Evolutionary conservation across 2,113 vertebrate genomes (phyloP).

Genomic region (Pogona vitticeps): DNA sequence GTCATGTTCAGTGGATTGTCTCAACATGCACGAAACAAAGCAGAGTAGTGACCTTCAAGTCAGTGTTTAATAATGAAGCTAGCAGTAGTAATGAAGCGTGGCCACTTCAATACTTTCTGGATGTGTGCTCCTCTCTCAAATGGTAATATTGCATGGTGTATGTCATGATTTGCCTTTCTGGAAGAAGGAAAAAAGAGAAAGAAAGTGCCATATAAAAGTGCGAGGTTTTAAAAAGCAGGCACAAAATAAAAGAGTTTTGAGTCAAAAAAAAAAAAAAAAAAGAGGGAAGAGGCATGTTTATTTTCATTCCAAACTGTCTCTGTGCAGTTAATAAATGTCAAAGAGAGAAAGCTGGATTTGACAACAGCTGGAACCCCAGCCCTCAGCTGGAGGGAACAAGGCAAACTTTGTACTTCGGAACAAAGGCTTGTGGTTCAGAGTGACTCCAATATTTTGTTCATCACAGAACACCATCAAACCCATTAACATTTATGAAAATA

Average conservation of each 20-base stretch:
- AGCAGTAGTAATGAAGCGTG: not conserved
- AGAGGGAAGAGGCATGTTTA: not conserved
- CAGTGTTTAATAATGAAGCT: not conserved
- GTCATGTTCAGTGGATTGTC: not conserved
- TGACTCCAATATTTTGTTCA: not conserved
- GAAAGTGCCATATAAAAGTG: too few species aligned
- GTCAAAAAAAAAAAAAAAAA: conserved; percentile 1
- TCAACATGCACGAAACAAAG: not conserved
- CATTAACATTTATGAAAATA: not conserved
- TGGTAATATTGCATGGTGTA: not conserved
- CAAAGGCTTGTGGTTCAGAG: not conserved
- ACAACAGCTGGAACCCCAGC: not conserved
- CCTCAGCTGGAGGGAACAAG: not conserved
- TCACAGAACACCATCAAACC: not conserved
- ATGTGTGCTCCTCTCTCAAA: not conserved
- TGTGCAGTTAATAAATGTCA: not conserved
- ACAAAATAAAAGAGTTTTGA: not conserved
- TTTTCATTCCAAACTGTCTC: not conserved
- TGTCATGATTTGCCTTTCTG: not conserved
- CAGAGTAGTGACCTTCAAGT: not conserved
- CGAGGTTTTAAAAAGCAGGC: not conserved
- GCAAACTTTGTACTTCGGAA: not conserved
- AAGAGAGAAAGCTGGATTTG: not conserved
- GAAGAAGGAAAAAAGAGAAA: not conserved
- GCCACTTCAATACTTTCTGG: not conserved